A percentile compares a stretch with the other conserved stretches of the same genome.
Evolutionary conservation across 2,888 invertebrate genomes (phyloP).

Genomic region (Oscheius myriophilus): DNA sequence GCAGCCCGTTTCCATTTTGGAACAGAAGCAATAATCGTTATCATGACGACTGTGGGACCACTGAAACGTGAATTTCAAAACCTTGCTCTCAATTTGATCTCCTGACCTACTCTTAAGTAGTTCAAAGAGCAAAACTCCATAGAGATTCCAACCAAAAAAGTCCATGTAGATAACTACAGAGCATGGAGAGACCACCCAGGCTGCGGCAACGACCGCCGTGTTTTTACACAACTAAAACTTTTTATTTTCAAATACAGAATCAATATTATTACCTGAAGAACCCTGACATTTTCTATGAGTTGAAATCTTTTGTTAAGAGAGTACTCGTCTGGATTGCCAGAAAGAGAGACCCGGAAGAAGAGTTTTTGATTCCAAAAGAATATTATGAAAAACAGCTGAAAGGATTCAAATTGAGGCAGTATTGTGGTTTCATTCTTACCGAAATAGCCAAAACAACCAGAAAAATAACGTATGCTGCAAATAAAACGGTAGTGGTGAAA

Average conservation of each 20-base stretch:
- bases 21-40: slow-evolving; percentile 10
- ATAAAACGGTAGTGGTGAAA: not conserved
- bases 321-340: slow-evolving; percentile 18
- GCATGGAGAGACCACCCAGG: slow-evolving; percentile 7
- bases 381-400: slow-evolving; percentile 20
- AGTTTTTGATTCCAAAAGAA: slow-evolving; percentile 13
- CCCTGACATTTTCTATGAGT: slow-evolving; percentile 11
- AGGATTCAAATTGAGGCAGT: not conserved
- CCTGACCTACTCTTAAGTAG: slow-evolving; percentile 13
- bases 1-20: slow-evolving; percentile 16
- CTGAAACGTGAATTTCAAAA: not conserved
- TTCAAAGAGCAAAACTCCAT: slow-evolving; percentile 15
- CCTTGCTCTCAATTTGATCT: not conserved
- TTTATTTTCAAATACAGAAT: not conserved
- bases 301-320: slow-evolving; percentile 24
- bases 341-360: slow-evolving; percentile 22
- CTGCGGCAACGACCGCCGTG: slow-evolving; percentile 4
- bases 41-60: slow-evolving; percentile 21
- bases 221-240: slow-evolving; percentile 16
- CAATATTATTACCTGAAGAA: not conserved
- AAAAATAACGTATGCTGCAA: slow-evolving; percentile 11
- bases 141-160: slow-evolving; percentile 5
- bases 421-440: no score
- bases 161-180: slow-evolving; percentile 18
- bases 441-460: slow-evolving; percentile 4